A percentile compares a stretch with the other conserved stretches of the same genome.
phyloP scores from a whole-genome alignment of 2,113 vertebrate genomes.

The Pangasianodon hypophthalmus region DNA sequence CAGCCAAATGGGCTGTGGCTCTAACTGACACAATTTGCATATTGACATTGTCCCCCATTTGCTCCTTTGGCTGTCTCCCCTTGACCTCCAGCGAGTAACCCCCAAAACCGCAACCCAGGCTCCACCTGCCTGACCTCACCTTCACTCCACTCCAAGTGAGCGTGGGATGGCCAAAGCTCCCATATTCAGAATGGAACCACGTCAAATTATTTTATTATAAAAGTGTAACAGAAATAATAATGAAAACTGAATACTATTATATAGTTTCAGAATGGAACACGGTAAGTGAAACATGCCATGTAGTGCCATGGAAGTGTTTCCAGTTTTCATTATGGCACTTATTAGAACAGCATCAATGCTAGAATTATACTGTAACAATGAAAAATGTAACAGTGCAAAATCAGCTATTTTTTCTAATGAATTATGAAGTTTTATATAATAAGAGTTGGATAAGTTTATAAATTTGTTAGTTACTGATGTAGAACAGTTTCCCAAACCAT shows the following conservation, averaged over 20 bases:
- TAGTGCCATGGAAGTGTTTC: neutral
- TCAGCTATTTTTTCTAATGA: neutral
- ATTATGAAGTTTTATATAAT: neutral
- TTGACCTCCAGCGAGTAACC: slow-evolving; percentile 58
- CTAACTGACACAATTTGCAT: slow-evolving; percentile 70
- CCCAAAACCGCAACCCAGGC: slow-evolving; percentile 43
- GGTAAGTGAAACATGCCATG: no score
- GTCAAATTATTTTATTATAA: neutral
- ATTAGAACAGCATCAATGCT: neutral
- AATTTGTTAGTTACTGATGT: no score
- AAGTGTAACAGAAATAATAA: neutral
- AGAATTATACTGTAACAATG: neutral
- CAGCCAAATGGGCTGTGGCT: slow-evolving; percentile 47
- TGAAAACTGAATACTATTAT: neutral
- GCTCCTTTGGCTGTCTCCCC: slow-evolving; percentile 40
- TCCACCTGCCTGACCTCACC: slow-evolving; percentile 65
- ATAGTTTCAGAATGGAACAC: neutral
- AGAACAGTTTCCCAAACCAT: neutral
- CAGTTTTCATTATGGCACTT: neutral
- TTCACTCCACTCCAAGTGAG: slow-evolving; percentile 54
- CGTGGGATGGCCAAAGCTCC: neutral
- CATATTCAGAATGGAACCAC: slow-evolving; percentile 12
- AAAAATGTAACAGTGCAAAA: neutral
- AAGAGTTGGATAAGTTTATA: neutral
- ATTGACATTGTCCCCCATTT: slow-evolving; percentile 59